Evolutionary conservation across 1,140 invertebrate genomes (phyloP).

Genomic region (Sesamia nonagrioides): DNA sequence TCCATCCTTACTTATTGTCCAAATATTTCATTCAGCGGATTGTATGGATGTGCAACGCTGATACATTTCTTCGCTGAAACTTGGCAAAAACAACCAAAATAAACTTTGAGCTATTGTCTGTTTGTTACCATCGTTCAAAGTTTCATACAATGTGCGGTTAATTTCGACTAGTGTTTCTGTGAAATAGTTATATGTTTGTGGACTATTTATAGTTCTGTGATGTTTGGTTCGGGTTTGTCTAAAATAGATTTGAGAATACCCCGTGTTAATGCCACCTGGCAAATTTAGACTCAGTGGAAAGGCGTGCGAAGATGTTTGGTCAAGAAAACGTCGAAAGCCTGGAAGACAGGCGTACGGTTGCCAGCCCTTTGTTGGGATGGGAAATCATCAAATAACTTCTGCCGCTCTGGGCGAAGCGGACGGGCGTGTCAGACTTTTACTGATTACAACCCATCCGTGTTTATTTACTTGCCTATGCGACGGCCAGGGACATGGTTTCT

Average conservation of each 20-base stretch:
- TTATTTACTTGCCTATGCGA: too few relatives aligned
- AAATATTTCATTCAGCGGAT: constrained; percentile 54
- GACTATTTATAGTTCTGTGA: not conserved
- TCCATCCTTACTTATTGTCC: constrained; percentile 44
- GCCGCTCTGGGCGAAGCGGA: too few relatives aligned
- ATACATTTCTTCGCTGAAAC: constrained; percentile 41
- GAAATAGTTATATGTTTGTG: constrained; percentile 36
- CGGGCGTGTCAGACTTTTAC: too few relatives aligned
- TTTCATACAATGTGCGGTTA: constrained; percentile 22
- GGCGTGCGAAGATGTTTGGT: too few relatives aligned
- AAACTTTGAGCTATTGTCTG: constrained; percentile 41
- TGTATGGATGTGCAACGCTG: constrained; percentile 46
- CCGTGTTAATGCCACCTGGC: too few relatives aligned
- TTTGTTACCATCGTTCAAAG: constrained; percentile 8
- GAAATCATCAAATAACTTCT: too few relatives aligned
- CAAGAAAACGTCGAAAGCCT: too few relatives aligned
- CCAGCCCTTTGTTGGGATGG: too few relatives aligned
- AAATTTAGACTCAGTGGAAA: too few relatives aligned
- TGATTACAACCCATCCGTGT: too few relatives aligned
- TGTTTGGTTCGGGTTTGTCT: not conserved
- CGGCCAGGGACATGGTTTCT: too few relatives aligned
- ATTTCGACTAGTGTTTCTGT: constrained; percentile 19
- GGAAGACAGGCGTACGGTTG: too few relatives aligned
- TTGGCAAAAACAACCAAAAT: constrained; percentile 40
- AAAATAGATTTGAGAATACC: not conserved